Percentiles rank a stretch among this genome's conserved stretches.
phyloP scores from a whole-genome alignment of 2,113 vertebrate species.

The Ariopsis seemanni region DNA sequence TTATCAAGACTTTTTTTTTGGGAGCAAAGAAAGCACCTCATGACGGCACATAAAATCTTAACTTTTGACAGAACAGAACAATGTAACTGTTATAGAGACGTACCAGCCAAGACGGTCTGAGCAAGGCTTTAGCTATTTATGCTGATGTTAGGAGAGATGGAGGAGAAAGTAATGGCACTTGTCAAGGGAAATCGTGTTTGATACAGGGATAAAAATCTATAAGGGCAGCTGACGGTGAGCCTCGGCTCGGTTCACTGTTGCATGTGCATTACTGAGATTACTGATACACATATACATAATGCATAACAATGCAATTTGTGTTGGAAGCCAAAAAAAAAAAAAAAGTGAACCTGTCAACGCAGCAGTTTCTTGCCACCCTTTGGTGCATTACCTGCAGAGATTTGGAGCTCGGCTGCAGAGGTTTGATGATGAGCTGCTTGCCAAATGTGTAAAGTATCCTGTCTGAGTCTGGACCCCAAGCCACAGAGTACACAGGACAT shows the following conservation, averaged over 20 bases:
- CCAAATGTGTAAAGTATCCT: slow-evolving; percentile 90
- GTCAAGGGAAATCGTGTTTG: not conserved
- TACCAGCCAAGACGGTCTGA: not conserved
- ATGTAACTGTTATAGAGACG: not conserved
- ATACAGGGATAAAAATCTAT: not conserved
- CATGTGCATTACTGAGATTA: not conserved
- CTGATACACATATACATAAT: not conserved
- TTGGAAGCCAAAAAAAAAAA: not conserved
- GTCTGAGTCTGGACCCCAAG: slow-evolving; percentile 92
- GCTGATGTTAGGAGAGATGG: not conserved
- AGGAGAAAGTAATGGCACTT: not conserved
- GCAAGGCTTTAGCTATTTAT: not conserved
- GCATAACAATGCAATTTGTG: not conserved
- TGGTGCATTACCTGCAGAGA: slow-evolving; percentile 82
- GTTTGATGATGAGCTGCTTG: slow-evolving; percentile 90
- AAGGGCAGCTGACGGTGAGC: not conserved
- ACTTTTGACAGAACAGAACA: not conserved
- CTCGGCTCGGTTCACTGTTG: not conserved
- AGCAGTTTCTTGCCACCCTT: not conserved
- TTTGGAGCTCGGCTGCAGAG: slow-evolving; percentile 91
- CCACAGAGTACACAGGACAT: slow-evolving; percentile 89
- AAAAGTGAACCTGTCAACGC: not conserved
- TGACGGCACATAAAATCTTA: not conserved
- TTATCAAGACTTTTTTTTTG: too few relatives aligned
- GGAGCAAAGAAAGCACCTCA: too few relatives aligned